These are phyloP conservation scores for Ceryle rudis DNA, from an alignment of 2,797 vertebrate genomes.

Conservation along the genomic window DNA sequence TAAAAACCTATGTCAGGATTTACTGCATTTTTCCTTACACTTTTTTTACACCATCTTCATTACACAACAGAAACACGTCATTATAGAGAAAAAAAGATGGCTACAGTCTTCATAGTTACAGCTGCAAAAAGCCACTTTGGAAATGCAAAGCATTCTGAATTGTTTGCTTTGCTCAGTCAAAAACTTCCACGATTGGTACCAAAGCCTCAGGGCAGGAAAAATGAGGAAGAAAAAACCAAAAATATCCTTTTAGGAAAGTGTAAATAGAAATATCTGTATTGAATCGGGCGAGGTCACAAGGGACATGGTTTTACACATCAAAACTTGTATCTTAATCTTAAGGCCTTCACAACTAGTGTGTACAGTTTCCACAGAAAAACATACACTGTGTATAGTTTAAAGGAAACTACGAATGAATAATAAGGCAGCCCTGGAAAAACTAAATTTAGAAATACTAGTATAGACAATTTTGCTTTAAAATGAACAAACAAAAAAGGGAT, in stretches of 20 bases:
- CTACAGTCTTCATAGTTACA: neutral
- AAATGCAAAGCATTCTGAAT: neutral
- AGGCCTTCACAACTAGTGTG: neutral
- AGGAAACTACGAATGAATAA: neutral
- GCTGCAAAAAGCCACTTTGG: neutral
- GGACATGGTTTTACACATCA: neutral
- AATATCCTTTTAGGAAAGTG: neutral
- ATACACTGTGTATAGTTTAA: neutral
- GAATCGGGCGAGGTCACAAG: accelerated
- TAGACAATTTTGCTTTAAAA: neutral
- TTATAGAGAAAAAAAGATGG: neutral
- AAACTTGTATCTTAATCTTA: neutral
- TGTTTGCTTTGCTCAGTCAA: neutral
- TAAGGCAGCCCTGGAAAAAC: neutral
- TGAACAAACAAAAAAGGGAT: neutral
- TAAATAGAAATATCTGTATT: neutral
- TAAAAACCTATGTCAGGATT: neutral
- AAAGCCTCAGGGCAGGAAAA: neutral
- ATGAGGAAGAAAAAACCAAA: neutral
- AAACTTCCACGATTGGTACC: neutral
- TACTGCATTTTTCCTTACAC: neutral
- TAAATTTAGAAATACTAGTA: neutral
- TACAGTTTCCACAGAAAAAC: neutral
- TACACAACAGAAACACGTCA: neutral
- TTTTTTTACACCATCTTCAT: neutral